Percentiles rank a stretch among this genome's conserved stretches.
Evolutionary conservation across 2,888 invertebrate genomes (phyloP).

Genomic region (Leistus spinibarbis): DNA sequence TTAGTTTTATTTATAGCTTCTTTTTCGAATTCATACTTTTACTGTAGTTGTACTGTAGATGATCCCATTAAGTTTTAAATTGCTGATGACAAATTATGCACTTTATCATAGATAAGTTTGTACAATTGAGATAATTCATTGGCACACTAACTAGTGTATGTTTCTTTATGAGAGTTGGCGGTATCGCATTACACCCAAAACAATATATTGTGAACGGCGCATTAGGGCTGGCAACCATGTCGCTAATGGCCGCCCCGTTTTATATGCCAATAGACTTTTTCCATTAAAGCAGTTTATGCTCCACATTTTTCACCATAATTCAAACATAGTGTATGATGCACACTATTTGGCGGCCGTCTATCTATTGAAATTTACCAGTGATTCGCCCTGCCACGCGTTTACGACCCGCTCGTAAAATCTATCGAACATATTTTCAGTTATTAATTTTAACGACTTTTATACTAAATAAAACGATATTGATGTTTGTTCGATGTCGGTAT

Average conservation of each 20-base stretch:
- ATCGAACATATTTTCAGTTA: not conserved
- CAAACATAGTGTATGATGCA: no score
- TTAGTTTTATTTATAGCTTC: no score
- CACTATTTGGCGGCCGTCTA: not conserved
- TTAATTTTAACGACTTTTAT: not conserved
- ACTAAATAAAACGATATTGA: not conserved
- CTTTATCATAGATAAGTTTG: not conserved
- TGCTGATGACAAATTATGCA: no score
- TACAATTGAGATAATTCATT: not conserved
- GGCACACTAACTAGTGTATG: not conserved
- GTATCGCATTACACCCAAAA: not conserved
- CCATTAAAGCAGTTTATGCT: not conserved
- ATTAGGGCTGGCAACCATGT: not conserved
- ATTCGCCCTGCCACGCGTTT: not conserved
- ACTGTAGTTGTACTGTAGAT: no score
- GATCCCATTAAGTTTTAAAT: no score
- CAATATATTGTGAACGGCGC: not conserved
- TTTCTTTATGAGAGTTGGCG: not conserved
- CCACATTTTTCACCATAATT: not conserved
- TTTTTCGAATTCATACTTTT: no score
- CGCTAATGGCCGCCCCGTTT: not conserved
- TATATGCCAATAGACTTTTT: not conserved
- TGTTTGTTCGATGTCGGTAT: not conserved
- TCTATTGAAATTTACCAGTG: not conserved
- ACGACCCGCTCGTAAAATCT: not conserved